Evolutionary conservation across 2,888 invertebrate species (phyloP).

Genomic region (Calameuta idolon): DNA sequence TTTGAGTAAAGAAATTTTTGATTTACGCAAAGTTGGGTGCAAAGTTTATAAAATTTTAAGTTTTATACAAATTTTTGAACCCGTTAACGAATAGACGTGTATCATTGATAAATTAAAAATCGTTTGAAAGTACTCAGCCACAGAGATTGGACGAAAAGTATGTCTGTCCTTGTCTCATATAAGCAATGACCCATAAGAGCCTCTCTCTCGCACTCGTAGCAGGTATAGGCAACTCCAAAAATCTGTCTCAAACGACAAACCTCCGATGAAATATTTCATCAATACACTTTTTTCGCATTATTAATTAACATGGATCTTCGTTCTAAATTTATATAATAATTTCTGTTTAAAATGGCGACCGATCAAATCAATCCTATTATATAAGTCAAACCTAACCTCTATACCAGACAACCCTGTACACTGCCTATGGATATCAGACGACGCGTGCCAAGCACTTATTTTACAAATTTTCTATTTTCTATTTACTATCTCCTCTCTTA

Average conservation of each 20-base stretch:
- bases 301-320: too few relatives aligned
- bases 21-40: neutral
- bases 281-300: too few relatives aligned
- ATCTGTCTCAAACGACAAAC: too few relatives aligned
- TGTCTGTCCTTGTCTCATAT: neutral
- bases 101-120: too few relatives aligned
- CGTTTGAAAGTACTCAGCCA: too few relatives aligned
- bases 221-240: too few relatives aligned
- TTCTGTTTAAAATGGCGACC: neutral
- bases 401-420: neutral
- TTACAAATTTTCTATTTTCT: neutral
- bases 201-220: too few relatives aligned
- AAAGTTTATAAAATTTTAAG: too few relatives aligned
- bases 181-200: too few relatives aligned
- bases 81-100: too few relatives aligned
- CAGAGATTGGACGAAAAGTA: neutral
- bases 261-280: too few relatives aligned
- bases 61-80: too few relatives aligned
- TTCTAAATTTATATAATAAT: neutral
- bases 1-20: neutral
- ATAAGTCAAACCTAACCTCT: neutral
- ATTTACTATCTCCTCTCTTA: neutral
- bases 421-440: neutral
- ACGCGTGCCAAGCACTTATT: neutral
- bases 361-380: neutral